These are phyloP conservation scores for Lycaena phlaeas DNA, from an alignment of 2,888 invertebrate genomes.

Conservation along the genomic window DNA sequence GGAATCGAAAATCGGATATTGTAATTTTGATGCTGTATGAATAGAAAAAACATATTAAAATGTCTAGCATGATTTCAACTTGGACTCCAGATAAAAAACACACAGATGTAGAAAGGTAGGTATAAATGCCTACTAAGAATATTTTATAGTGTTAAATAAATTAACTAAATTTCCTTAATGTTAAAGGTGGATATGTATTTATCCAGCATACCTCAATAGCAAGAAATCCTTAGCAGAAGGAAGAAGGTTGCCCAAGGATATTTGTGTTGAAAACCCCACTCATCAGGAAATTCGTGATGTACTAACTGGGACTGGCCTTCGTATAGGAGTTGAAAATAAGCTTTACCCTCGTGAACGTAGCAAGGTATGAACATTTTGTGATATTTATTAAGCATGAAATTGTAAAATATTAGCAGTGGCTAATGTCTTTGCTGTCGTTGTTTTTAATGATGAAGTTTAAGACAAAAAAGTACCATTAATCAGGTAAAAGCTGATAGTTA, in stretches of 20 bases:
- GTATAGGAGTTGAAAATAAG: conserved; percentile 93
- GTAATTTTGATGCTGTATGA: no score
- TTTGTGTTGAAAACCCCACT: conserved; percentile 95
- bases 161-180: not conserved
- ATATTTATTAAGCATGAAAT: no score
- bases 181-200: conserved; percentile 94
- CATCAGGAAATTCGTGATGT: conserved; percentile 96
- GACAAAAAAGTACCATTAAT: no score
- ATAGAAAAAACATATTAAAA: no score
- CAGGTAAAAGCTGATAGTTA: no score
- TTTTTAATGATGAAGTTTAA: no score
- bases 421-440: no score
- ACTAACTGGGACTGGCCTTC: conserved; percentile 84
- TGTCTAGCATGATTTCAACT: conserved; percentile 8
- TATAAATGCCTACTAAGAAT: no score
- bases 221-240: conserved; percentile 94
- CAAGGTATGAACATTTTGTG: conserved; percentile 68
- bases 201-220: conserved; percentile 96
- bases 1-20: no score
- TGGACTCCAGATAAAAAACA: conserved; percentile 86
- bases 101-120: conserved; percentile 75
- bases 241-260: conserved; percentile 84
- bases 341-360: conserved; percentile 92
- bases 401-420: no score
- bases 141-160: no score